Evolutionary conservation across 1,140 invertebrate genomes (phyloP).

Genomic region (Drosophila baimaii): DNA sequence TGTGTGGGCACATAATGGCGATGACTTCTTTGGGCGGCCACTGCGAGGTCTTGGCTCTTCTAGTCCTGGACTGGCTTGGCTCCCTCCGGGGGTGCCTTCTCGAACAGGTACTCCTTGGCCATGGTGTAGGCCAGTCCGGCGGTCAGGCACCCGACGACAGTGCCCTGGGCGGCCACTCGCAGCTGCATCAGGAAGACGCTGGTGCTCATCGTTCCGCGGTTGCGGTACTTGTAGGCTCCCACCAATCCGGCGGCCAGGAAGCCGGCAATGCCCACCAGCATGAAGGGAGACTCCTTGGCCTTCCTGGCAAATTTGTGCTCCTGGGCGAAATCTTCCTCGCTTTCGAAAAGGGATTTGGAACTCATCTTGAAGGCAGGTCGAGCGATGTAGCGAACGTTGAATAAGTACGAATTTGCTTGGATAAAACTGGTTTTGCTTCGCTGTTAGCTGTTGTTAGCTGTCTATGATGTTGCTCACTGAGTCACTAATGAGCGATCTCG

Average conservation of each 20-base stretch:
- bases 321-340: constrained; percentile 84
- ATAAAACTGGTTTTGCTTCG: neutral
- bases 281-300: constrained; percentile 88
- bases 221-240: constrained; percentile 90
- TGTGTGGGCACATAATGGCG: neutral
- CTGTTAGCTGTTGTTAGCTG: constrained; percentile 27
- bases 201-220: constrained; percentile 89
- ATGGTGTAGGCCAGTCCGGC: constrained; percentile 89
- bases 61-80: neutral
- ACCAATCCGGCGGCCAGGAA: constrained; percentile 87
- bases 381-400: no score
- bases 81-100: constrained; percentile 87
- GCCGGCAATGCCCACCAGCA: constrained; percentile 88
- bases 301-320: constrained; percentile 86
- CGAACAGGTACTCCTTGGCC: constrained; percentile 86
- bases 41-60: no score
- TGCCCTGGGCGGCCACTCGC: constrained; percentile 92
- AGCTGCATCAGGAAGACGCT: constrained; percentile 94
- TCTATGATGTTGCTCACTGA: constrained; percentile 55
- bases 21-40: neutral
- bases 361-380: constrained; percentile 84
- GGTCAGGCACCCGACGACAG: constrained; percentile 89
- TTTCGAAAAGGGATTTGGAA: constrained; percentile 78
- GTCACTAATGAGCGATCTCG: constrained; percentile 21
- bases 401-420: constrained; percentile 8